These are phyloP conservation scores for Agrilus mali DNA, from an alignment of 2,888 invertebrate genomes.

Conservation along the genomic window DNA sequence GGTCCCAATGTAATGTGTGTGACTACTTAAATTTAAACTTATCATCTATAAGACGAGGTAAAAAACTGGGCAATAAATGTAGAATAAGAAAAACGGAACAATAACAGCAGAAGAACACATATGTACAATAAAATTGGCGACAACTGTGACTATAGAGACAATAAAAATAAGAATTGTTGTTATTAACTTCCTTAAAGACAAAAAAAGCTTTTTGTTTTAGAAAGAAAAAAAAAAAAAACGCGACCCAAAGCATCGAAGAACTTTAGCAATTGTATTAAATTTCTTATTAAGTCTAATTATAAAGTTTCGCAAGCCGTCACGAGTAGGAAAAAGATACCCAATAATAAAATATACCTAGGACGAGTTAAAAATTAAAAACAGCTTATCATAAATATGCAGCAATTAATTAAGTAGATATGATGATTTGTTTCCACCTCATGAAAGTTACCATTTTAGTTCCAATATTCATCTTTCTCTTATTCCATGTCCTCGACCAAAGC, in stretches of 20 bases:
- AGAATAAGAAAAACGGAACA: too few relatives aligned
- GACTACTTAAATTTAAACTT: too few relatives aligned
- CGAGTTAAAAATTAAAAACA: neutral
- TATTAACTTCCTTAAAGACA: too few relatives aligned
- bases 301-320: neutral
- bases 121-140: too few relatives aligned
- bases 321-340: slow-evolving; percentile 1
- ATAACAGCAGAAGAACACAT: too few relatives aligned
- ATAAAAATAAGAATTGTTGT: too few relatives aligned
- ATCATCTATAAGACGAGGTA: too few relatives aligned
- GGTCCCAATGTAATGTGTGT: too few relatives aligned
- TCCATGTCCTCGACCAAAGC: slow-evolving; percentile 30
- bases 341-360: slow-evolving; percentile 1
- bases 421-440: slow-evolving; percentile 15
- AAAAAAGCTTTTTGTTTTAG: too few relatives aligned
- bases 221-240: neutral
- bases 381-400: neutral
- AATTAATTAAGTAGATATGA: slow-evolving; percentile 2
- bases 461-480: slow-evolving; percentile 15
- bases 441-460: slow-evolving; percentile 9
- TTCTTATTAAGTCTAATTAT: too few relatives aligned
- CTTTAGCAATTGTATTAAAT: neutral
- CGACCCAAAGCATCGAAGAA: neutral
- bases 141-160: too few relatives aligned
- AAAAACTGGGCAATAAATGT: too few relatives aligned